Evolutionary conservation across 2,888 invertebrate species (phyloP).

Genomic region (Buathra laborator): DNA sequence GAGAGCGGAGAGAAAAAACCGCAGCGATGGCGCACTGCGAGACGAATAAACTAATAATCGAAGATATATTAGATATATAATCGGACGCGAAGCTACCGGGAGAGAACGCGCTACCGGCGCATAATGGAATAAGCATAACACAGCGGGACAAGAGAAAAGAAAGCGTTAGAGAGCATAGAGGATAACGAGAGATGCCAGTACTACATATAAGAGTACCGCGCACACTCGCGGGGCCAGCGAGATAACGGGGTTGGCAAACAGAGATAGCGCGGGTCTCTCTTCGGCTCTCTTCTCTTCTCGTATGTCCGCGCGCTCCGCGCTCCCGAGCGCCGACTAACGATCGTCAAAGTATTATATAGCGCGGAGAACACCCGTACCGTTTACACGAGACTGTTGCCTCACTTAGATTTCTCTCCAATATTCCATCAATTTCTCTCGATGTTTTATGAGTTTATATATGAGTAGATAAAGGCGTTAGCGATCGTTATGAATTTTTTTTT

Average conservation of each 20-base stretch:
- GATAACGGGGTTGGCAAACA: constrained; percentile 85
- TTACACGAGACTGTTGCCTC: constrained; percentile 2
- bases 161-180: constrained; percentile 59
- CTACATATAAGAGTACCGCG: constrained; percentile 60
- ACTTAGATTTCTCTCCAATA: not conserved
- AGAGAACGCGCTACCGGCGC: constrained; percentile 25
- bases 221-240: constrained; percentile 77
- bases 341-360: not conserved
- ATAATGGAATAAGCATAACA: constrained; percentile 4
- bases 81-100: constrained; percentile 7
- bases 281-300: constrained; percentile 34
- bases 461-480: not conserved
- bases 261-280: constrained; percentile 78
- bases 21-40: constrained; percentile 37
- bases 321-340: too few species aligned
- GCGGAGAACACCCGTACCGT: not conserved
- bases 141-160: constrained; percentile 39
- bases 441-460: not conserved
- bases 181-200: not conserved
- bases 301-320: constrained; percentile 25
- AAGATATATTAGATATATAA: constrained; percentile 1
- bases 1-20: constrained; percentile 40
- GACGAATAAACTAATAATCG: constrained; percentile 30
- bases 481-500: not conserved
- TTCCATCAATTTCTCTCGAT: not conserved